Base-by-base conservation (phyloP, 2,797 vertebrate species). In the Heliangelus exortis region DNA sequence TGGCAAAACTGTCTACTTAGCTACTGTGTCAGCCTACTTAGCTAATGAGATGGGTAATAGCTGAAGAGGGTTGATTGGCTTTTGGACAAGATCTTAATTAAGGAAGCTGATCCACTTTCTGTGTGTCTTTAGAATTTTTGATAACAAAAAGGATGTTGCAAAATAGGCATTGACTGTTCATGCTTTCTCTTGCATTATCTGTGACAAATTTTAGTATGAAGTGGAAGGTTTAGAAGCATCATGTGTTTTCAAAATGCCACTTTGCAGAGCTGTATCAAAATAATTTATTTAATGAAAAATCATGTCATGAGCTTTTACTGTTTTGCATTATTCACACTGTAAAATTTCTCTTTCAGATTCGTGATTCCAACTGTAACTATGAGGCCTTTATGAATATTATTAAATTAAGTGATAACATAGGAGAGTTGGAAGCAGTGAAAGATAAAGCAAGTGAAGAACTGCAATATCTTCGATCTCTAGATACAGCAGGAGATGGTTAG, bases 361-460 rank as follows among this genome's bases (percentile, higher is more conserved):
- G 98, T 93, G 99, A 99, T 98, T 99, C 99, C 79, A 99, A 99
- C 98, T 99, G 99, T 97, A 99, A 99, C 97, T 99, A 99, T 84
- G 99, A 99, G 98, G 99, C 99, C 98, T 99, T 99, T 97, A 99
- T 99, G 99, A 99, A 99, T 98, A 99, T 99, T 97, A 98, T 99
- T 97, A 99, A 99, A 98, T 97, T 99, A 98, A 99, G 99, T 65
- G 99, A 99, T 98, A 99, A 99, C 94, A 97, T 98, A 54, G 91
- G 98, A 29, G 99, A 99, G 96, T 98, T 99, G 95, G 99, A 99
- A 98, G 99, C 99, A 29, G 99, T 99, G 77, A 99, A 99, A 97
- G 99, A 99, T 98, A 99, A 99, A 97, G 99, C 99, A 91, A 96
- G 98, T 93, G 99, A 99, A 97, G 99, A 99, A 98, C 97, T 99